Base-by-base conservation (phyloP, 92 coral and sea anemone species). In the Chrysogorgia sp. region DNA sequence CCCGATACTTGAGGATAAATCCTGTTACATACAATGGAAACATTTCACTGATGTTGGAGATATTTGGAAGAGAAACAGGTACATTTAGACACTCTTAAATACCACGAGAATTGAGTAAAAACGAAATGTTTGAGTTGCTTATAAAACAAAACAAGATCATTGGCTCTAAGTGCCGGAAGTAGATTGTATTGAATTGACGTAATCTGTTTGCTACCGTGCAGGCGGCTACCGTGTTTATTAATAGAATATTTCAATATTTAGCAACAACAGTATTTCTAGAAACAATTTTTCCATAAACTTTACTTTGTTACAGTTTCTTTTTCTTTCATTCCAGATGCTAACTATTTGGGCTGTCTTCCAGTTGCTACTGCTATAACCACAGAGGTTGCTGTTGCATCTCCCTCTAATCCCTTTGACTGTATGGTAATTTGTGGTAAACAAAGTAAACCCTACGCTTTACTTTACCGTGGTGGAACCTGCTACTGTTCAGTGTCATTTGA, bases 281-380 rank as follows among this genome's bases (percentile, higher is more conserved):
- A 20, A 26, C 1, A 12, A 58, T 20, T 32, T 19, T 32, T 58
- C 17, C 25, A 12, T 28, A 3, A 3, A 4, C 21, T 2, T 15
- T 1, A 9, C n/a, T n/a, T n/a, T n/a, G n/a, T n/a, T n/a, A n/a
- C n/a, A n/a, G n/a, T n/a, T n/a, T n/a, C 3, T 1, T 62, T 43
- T 67, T 22, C 25, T 67, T 28, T 40, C 17, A 2, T 49, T 69
- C 14, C 17, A 69, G 76, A 45, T 40, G 76, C 60, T 0, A 69
- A 69, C 60, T 43, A 26, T 21, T 40, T 45, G 20, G 76, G 76
- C 45, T 69, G 76, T 33, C 41, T 69, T 45, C 40, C 76, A 9
- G 35, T 17, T 30, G 31, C 60, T 45, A n/a, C 35, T 29, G 37
- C 33, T 60, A 23, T 40, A 1, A 30, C 48, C 1, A 7, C 76